phyloP scores from a whole-genome alignment of 1,140 invertebrate species.

The Batillaria attramentaria region DNA sequence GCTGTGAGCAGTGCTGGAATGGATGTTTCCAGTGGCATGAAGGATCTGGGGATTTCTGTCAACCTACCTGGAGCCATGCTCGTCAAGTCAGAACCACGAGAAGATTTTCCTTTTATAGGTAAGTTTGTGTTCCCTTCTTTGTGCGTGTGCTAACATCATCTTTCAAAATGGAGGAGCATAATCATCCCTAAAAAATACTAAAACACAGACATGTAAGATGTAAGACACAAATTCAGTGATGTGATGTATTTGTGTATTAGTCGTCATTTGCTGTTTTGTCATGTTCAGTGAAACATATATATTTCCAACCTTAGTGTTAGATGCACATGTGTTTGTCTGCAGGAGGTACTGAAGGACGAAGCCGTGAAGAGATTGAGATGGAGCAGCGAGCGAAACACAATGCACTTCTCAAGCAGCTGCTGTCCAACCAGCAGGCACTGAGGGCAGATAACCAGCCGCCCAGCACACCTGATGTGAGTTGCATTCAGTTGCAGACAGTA shows the following conservation, averaged over 20 bases:
- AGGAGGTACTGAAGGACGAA: background rate
- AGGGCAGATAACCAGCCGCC: slow-evolving; percentile 30
- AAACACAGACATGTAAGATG: too few species aligned
- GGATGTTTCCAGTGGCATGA: background rate
- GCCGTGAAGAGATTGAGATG: slow-evolving; percentile 33
- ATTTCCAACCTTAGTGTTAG: too few species aligned
- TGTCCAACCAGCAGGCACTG: slow-evolving; percentile 53
- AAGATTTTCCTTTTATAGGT: slow-evolving; percentile 23
- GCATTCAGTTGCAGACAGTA: too few species aligned
- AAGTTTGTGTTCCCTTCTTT: background rate
- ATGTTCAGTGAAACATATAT: background rate
- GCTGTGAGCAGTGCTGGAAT: background rate
- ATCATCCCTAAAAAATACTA: background rate
- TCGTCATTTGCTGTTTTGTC: background rate
- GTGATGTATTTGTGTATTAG: too few species aligned
- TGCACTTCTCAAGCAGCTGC: slow-evolving; percentile 67
- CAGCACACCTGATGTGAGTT: slow-evolving; percentile 40
- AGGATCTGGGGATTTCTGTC: slow-evolving; percentile 7
- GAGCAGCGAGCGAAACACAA: slow-evolving; percentile 57
- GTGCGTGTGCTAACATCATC: background rate
- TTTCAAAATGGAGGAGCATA: background rate
- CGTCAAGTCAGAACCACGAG: slow-evolving; percentile 35
- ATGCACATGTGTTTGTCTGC: background rate
- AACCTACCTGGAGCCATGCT: slow-evolving; percentile 21
- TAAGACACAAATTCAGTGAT: too few species aligned